phyloP scores from a whole-genome alignment of 2,888 invertebrate genomes.

The Hermaeophaga mercurialis region DNA sequence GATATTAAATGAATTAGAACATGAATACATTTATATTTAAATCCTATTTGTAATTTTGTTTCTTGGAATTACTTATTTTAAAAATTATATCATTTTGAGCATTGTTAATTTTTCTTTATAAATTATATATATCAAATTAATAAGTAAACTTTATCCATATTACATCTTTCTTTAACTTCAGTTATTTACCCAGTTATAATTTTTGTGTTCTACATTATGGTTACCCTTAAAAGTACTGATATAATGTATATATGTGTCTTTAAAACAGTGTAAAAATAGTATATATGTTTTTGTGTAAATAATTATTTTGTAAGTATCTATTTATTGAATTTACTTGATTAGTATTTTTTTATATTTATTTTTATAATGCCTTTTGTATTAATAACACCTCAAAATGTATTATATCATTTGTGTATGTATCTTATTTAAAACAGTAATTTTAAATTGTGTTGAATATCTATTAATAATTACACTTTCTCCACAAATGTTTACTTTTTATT shows the following conservation, averaged over 20 bases:
- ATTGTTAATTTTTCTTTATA: too few relatives aligned
- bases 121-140: too few relatives aligned
- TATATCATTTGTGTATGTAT: conserved; percentile 9
- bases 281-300: conserved; percentile 28
- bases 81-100: too few relatives aligned
- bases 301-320: conserved; percentile 26
- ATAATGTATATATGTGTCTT: conserved; percentile 29
- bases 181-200: too few relatives aligned
- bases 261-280: conserved; percentile 13
- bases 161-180: too few relatives aligned
- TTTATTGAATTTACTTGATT: conserved; percentile 29
- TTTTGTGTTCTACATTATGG: conserved; percentile 30
- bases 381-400: conserved; percentile 18
- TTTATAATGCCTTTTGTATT: conserved; percentile 26
- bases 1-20: too few relatives aligned
- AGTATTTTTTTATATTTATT: conserved; percentile 34
- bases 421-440: neutral
- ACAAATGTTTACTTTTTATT: too few relatives aligned
- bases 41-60: too few relatives aligned
- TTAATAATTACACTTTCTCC: neutral
- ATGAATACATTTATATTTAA: too few relatives aligned
- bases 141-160: too few relatives aligned
- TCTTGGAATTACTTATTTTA: too few relatives aligned
- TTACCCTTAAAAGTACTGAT: conserved; percentile 43
- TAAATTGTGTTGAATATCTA: neutral